These are phyloP conservation scores for Drosophila austrosaltans DNA, from an alignment of 2,888 invertebrate species.

Conservation along the genomic window DNA sequence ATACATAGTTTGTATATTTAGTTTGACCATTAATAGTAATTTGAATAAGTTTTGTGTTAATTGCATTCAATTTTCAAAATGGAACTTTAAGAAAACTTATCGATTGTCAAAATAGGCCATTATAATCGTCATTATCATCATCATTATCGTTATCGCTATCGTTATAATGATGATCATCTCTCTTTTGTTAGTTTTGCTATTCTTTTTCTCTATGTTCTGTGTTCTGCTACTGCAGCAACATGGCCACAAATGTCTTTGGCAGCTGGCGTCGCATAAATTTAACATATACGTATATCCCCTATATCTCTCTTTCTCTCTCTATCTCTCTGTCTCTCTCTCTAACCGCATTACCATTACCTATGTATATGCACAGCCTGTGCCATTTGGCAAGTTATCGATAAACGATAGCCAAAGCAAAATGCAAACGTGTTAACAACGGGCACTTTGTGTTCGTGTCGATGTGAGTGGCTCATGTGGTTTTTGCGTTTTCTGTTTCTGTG, in stretches of 20 bases:
- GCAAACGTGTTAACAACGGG: conserved; percentile 76
- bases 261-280: conserved; percentile 43
- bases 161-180: neutral
- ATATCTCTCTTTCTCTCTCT: too few species aligned
- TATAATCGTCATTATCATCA: neutral
- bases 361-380: neutral
- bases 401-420: conserved; percentile 61
- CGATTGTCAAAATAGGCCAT: neutral
- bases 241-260: conserved; percentile 18
- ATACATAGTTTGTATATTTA: conserved; percentile 16
- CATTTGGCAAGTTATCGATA: conserved; percentile 64
- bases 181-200: neutral
- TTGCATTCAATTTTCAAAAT: conserved; percentile 42
- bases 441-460: conserved; percentile 53
- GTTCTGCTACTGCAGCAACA: conserved; percentile 30
- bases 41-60: conserved; percentile 48
- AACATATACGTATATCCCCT: neutral
- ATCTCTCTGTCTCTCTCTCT: neutral
- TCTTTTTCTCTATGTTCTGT: neutral
- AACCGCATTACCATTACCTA: neutral
- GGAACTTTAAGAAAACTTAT: conserved; percentile 4
- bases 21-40: conserved; percentile 36
- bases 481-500: conserved; percentile 1
- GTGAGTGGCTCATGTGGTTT: conserved; percentile 28
- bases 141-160: neutral